Base-by-base conservation (phyloP, 2,113 vertebrate genomes). In the Alaudala cheleensis region DNA sequence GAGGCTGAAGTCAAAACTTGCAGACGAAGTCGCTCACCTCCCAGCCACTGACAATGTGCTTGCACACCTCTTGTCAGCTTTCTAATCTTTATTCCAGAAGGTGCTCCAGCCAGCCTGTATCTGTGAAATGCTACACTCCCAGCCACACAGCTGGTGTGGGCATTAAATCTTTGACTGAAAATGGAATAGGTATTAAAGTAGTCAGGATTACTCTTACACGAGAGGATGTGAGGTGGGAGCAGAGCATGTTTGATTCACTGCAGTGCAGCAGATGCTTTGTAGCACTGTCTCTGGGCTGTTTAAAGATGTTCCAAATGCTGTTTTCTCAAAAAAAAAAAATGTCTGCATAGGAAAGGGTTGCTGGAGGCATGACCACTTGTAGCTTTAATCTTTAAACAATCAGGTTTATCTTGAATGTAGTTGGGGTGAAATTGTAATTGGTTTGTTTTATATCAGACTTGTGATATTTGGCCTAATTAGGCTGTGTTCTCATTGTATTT, bases 61-160 rank as follows among this genome's bases (percentile, higher is more conserved):
- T 34, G 47, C 25, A 33, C 22, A 54, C 44, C 40, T 88, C 82
- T 82, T 86, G 60, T 81, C 73, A 78, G 15, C 77, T 86, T 90
- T 61, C 81, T 92, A 4, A 88, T 93, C 77, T 92, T 81, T 91
- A 42, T 95, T 96, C 84, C 77, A 87, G 91, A 95, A 92, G 84
- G 61, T 92, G 23, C 64, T 95, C 9, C 37, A 45, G 70, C 40
- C 58, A 86, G 47, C 47, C 62, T 86, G n/a, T n/a, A 53, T 95
- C 71, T n/a, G 21, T 87, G 94, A 95, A 87, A 79, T 88, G 58
- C 54, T 73, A 47, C 39, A 62, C 89, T 73, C n/a, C 26, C 20
- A 60, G 64, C 79, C 54, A 77, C 40, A 17, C 79, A 92, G 90
- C 91, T 90, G 70, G 66, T 51, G 79, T 6, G 6, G 64, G 82